Conservation (phyloP, 2,113 vertebrate genomes). For the Erythrocebus patas region DNA sequence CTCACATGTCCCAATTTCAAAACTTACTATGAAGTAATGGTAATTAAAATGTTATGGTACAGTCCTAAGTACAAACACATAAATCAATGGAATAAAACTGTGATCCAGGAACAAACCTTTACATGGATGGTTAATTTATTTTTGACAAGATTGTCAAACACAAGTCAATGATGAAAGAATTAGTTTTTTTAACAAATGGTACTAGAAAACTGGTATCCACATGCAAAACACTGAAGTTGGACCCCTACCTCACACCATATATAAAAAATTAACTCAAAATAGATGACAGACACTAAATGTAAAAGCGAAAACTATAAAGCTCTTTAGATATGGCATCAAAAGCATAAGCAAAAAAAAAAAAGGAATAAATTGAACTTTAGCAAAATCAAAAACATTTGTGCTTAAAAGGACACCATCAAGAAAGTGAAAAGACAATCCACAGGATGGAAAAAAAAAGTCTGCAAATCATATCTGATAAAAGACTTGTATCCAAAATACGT, state of each 20-base stretch:
- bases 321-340: background rate
- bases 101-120: conserved; percentile 7
- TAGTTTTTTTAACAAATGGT: background rate
- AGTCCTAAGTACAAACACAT: background rate
- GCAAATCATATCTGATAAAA: background rate
- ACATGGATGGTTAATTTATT: background rate
- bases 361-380: background rate
- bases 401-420: background rate
- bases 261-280: background rate
- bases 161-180: background rate
- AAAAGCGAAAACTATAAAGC: background rate
- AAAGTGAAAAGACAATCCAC: background rate
- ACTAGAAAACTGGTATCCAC: background rate
- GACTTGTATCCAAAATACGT: background rate
- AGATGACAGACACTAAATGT: background rate
- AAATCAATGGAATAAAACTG: background rate
- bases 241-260: background rate
- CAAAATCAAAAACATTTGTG: background rate
- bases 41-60: background rate
- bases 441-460: background rate
- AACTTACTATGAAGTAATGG: background rate
- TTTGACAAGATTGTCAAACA: conserved; percentile 14
- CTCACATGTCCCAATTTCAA: background rate
- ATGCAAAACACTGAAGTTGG: background rate
- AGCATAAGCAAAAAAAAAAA: background rate